phyloP scores from a whole-genome alignment of 2,113 vertebrate species.

The Ochotona princeps region DNA sequence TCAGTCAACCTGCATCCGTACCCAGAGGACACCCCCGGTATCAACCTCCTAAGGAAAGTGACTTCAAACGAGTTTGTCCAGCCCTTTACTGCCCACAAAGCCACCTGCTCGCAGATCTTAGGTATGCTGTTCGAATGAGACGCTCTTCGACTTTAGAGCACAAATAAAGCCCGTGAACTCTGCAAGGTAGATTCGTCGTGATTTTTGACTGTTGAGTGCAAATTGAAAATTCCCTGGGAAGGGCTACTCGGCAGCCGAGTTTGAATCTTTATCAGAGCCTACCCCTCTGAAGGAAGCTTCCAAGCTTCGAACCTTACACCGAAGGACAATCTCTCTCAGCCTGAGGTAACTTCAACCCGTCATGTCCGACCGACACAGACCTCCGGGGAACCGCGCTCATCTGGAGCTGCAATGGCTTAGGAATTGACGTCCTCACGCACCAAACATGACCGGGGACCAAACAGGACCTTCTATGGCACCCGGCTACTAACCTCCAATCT shows the following conservation, averaged over 20 bases:
- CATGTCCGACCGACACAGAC: background rate
- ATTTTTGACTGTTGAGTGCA: background rate
- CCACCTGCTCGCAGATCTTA: background rate
- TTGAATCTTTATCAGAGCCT: background rate
- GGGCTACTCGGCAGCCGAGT: no score
- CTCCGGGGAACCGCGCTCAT: background rate
- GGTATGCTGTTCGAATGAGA: background rate
- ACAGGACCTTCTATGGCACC: accelerated
- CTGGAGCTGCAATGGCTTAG: background rate
- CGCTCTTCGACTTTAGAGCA: background rate
- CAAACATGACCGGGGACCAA: accelerated
- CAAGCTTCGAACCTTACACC: background rate
- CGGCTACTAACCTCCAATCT: accelerated
- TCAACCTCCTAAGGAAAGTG: background rate
- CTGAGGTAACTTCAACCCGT: background rate
- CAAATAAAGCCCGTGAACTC: background rate
- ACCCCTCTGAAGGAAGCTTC: background rate
- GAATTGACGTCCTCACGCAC: background rate
- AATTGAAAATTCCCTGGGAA: no score
- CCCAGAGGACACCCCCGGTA: background rate
- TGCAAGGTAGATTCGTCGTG: background rate
- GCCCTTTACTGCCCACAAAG: no score
- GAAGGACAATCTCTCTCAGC: no score
- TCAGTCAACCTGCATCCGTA: background rate
- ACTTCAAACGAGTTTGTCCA: background rate